These are phyloP conservation scores for Cyphomyrus plagiostoma DNA, from an alignment of 2,113 vertebrate genomes.

Conservation along the genomic window DNA sequence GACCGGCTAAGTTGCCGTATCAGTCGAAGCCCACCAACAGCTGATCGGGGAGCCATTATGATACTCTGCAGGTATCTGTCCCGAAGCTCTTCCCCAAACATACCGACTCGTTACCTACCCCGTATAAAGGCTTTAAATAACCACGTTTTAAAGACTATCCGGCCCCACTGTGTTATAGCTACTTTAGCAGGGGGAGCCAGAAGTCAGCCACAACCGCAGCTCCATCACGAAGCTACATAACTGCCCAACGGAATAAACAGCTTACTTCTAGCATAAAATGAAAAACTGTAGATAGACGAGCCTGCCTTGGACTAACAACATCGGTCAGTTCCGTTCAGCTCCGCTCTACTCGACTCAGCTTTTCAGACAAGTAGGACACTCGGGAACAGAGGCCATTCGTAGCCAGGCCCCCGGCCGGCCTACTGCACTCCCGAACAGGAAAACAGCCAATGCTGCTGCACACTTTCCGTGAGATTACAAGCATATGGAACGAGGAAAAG, in stretches of 20 bases:
- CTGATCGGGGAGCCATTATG: neutral
- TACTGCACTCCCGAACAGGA: neutral
- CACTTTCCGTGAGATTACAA: neutral
- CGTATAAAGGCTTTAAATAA: neutral
- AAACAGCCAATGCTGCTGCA: neutral
- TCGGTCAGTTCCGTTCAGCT: neutral
- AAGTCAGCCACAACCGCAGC: neutral
- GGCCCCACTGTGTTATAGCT: neutral
- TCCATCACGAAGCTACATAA: neutral
- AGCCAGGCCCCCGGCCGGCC: neutral
- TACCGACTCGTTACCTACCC: neutral
- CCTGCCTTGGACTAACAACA: neutral
- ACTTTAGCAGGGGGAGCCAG: neutral
- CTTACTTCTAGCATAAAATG: neutral
- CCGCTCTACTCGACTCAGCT: neutral
- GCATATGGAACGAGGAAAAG: neutral
- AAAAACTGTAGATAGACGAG: neutral
- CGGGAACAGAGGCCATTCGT: neutral
- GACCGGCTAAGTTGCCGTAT: neutral
- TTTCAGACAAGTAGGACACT: neutral
- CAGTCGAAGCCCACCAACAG: neutral
- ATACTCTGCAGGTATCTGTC: neutral
- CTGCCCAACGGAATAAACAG: neutral
- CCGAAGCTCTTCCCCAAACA: neutral
- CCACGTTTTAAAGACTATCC: neutral